phyloP scores from a whole-genome alignment of 92 coral and sea anemone species.

The Galaxea fascicularis region DNA sequence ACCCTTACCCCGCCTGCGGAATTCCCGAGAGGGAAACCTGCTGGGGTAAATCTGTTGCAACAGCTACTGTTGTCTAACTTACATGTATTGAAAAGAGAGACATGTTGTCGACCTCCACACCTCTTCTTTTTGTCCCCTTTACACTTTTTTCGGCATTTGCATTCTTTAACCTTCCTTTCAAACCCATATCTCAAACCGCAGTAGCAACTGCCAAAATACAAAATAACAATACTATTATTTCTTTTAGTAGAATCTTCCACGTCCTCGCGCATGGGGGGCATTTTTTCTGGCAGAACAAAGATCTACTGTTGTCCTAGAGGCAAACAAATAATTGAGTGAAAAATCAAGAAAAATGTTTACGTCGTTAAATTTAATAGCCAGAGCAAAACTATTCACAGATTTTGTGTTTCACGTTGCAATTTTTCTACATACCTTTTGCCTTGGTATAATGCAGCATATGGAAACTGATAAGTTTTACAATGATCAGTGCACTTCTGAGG shows the following conservation, averaged over 20 bases:
- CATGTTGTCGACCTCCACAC: constrained; percentile 59
- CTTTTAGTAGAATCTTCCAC: neutral
- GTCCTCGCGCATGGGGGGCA: no score
- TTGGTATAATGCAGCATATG: constrained; percentile 71
- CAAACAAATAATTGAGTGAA: no score
- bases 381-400: no score
- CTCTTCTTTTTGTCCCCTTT: constrained; percentile 55
- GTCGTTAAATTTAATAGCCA: no score
- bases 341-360: no score
- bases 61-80: no score
- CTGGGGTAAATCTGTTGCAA: no score
- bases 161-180: constrained; percentile 31
- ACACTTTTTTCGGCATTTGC: constrained; percentile 70
- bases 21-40: no score
- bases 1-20: no score
- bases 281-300: no score
- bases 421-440: constrained; percentile 48
- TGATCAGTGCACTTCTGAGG: constrained; percentile 53
- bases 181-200: constrained; percentile 56
- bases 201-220: constrained; percentile 54
- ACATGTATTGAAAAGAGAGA: constrained; percentile 69
- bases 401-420: no score
- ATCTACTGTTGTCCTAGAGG: no score
- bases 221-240: neutral
- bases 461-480: constrained; percentile 47